Base-by-base conservation (phyloP, 2,888 invertebrate species). In the Diarsia rubi region DNA sequence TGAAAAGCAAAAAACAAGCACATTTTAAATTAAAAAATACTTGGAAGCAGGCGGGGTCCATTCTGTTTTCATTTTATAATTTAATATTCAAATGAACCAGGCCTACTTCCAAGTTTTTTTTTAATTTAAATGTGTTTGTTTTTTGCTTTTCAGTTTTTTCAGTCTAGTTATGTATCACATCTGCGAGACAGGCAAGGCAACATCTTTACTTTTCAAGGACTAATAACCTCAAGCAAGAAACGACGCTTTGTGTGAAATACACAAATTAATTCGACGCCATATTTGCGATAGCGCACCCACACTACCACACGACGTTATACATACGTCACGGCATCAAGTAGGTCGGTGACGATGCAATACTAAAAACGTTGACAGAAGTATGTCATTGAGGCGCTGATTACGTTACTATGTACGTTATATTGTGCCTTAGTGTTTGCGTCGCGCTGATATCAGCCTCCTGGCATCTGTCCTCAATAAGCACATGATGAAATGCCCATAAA, bases 311-410 rank as follows among this genome's bases (percentile, higher is more conserved):
- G 62, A 60, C 59, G 54, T 9, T n/a, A 45, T 31, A 16, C 67
- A 73, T 82, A 80, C 88, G 87, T 89, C 86, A 88, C 82, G 67
- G 65, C 77, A 69, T 65, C 75, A 76, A 86, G 84, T 86, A 83
- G 84, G 83, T 81, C 83, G 83, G 78, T 86, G 89, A 88, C 85
- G 84, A 83, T 79, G 86, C 83, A 86, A 82, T 68, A 76, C 76
- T 57, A 69, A 75, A 75, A 80, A 62, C 81, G 84, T 84, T 85
- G 81, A 84, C 86, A 81, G 73, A 79, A 78, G 73, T 73, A 64
- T 82, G 80, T 73, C 78, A 83, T 79, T 75, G 75, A 71, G 47
- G 73, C 69, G 70, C 59, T 74, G 75, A 71, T 86, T 85, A 83
- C 78, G 73, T 76, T 83, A 69, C 62, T 66, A 57, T 76, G 75